These are phyloP conservation scores for Ganaspis sp. DNA, from an alignment of 1,140 invertebrate genomes.

Conservation along the genomic window DNA sequence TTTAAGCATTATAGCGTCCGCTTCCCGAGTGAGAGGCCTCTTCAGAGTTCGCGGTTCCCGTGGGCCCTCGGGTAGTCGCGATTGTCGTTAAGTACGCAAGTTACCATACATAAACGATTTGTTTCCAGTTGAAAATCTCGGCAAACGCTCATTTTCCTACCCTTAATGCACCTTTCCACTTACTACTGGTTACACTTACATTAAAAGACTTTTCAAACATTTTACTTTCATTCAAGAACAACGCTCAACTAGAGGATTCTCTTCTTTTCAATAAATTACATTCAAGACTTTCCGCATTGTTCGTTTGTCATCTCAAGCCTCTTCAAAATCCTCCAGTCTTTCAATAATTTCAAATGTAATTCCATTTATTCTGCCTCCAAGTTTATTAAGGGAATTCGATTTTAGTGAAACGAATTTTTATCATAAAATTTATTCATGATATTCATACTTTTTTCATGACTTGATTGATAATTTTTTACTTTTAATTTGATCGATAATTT, in stretches of 20 bases:
- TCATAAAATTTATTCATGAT: background rate
- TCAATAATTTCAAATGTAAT: too few species aligned
- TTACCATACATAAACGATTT: slow-evolving; percentile 51
- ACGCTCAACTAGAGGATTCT: background rate
- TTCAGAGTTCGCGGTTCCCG: slow-evolving; percentile 44
- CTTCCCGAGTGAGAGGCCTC: slow-evolving; percentile 45
- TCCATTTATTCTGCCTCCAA: too few species aligned
- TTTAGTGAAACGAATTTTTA: background rate
- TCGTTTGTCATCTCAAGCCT: too few species aligned
- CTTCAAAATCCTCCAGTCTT: background rate
- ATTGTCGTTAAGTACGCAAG: slow-evolving; percentile 42
- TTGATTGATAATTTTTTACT: too few species aligned
- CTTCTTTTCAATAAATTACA: background rate
- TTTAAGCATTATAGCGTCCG: slow-evolving; percentile 52
- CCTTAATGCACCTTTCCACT: slow-evolving; percentile 30
- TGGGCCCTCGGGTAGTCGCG: slow-evolving; percentile 7
- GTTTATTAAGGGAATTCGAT: too few species aligned
- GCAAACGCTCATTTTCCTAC: slow-evolving; percentile 23
- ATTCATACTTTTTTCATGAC: too few species aligned
- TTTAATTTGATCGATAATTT: too few species aligned
- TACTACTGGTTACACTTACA: slow-evolving; percentile 15
- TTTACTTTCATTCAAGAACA: slow-evolving; percentile 14
- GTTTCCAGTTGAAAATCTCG: slow-evolving; percentile 32
- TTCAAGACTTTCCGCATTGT: background rate
- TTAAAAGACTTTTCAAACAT: slow-evolving; percentile 24